Evolutionary conservation across 1,140 invertebrate species (phyloP), one percentile per base, ranked within the genome.

Genomic region (Heliconius eleuchia): DNA sequence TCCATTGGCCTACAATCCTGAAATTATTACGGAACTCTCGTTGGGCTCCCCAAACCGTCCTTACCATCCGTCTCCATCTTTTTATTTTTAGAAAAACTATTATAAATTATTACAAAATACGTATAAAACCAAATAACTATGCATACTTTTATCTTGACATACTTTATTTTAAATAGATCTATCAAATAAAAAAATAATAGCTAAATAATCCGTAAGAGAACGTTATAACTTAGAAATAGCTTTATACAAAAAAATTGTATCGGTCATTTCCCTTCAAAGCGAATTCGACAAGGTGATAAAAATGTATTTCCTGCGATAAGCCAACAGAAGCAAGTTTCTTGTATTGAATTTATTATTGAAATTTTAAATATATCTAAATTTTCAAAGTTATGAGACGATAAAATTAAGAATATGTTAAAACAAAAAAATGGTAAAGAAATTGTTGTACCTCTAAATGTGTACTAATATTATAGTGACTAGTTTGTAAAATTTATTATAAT

Each of bases 261-360:
- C 74, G 50, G 55, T n/a, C 73, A 55, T 52, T 75, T 34, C 52
- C 34, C 34, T 66, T 55, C 37, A 66, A 30, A 66, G 60, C n/a
- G 74, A 66, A 75, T 75, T 75, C 55, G 74, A 74, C 39, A 5
- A 73, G 73, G 46, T 66, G 60, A 75, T 75, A 75, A 75, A 60
- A 75, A 13, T 27, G 30, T 66, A 66, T 75, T 66, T 75, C 74
- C 55, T 30, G 52, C 74, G 34, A 75, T 66, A 60, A 66, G 23
- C 23, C 23, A 66, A 13, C 23, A 66, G 60, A 66, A 13, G 60
- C 60, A 11, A 66, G 9, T 66, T 27, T 9, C 60, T 66, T 66
- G 4, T 13, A 66, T 66, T 66, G 23, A 66, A 66, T 27, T 66
- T 66, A 30, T 66, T 66, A 30, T 27, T 5, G 27, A 66, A 66